phyloP scores from a whole-genome alignment of 2,888 invertebrate genomes.

The Pilophorus perplexus region DNA sequence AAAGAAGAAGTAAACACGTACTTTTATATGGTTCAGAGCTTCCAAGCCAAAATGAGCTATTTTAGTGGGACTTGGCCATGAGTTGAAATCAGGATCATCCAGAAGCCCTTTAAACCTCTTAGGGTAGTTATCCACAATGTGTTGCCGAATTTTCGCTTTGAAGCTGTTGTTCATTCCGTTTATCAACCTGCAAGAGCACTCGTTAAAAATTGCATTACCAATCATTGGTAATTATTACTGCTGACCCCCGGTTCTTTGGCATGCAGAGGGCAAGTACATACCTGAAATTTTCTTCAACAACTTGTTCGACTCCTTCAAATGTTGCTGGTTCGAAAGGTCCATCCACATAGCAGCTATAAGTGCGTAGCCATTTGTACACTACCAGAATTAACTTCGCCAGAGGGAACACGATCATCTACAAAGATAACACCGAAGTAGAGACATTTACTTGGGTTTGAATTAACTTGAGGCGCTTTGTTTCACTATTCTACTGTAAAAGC shows the following conservation, averaged over 20 bases:
- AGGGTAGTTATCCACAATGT: conserved; percentile 63
- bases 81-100: conserved; percentile 75
- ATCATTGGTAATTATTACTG: too few species aligned
- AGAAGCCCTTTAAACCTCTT: conserved; percentile 55
- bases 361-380: conserved; percentile 48
- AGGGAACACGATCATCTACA: conserved; percentile 50
- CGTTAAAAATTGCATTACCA: too few species aligned
- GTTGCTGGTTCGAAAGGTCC: conserved; percentile 87
- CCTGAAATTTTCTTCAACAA: conserved; percentile 61
- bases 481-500: too few species aligned
- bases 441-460: too few species aligned
- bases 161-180: conserved; percentile 75
- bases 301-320: conserved; percentile 71
- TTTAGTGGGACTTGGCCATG: conserved; percentile 78
- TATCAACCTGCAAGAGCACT: conserved; percentile 68
- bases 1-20: conserved; percentile 50
- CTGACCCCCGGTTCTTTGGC: too few species aligned
- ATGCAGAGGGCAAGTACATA: too few species aligned
- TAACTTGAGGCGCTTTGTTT: too few species aligned
- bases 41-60: conserved; percentile 60
- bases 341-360: conserved; percentile 80
- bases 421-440: too few species aligned
- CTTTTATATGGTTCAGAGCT: conserved; percentile 60
- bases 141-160: conserved; percentile 72
- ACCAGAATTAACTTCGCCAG: conserved; percentile 56